Base-by-base conservation (phyloP, 92 coral and sea anemone species). In the Phenganax subtilis region DNA sequence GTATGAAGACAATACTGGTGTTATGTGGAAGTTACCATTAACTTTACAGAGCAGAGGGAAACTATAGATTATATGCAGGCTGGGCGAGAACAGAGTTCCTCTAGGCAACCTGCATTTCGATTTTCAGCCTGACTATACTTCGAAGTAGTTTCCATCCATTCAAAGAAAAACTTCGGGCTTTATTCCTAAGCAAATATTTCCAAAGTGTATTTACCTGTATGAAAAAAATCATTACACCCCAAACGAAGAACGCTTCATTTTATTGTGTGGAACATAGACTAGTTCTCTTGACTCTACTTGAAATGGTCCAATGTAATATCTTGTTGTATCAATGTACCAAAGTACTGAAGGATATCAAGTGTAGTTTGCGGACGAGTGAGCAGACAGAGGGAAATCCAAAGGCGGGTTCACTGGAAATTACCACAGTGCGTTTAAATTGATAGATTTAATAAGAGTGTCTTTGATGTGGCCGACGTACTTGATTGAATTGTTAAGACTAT, bases 381-480 rank as follows among this genome's bases (percentile, higher is more conserved):
- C 83, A 79, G 83, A 63, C 83, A 79, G 54, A 44, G 60, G 30
- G 53, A 58, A 17, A 79, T 63, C 51, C 51, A 63, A 65, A 79
- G 83, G 83, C 83, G 83, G 83, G 61, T 61, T 79, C 51, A 72
- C 31, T n/a, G 84, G 87, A 92, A 91, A 96, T 96, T 96, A 90
- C 91, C 97, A 88, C 89, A 87, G 85, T 91, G 80, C 93, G 85
- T 84, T 89, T 86, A 94, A 92, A 87, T 90, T 89, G 98, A 90
- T 92, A 92, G 99, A 90, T 90, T 90, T 89, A 90, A 96, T 96
- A 92, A 96, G 91, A 55, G 65, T 27, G 30, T 88, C 85, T 96
- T 96, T 96, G 99, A 96, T 87, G 90, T 79, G 89, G 70, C 99
- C 97, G 99, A 91, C 71, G 14, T 74, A 88, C 88, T 88, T 90